A percentile compares a stretch with the other conserved stretches of the same genome.
These are phyloP conservation scores for Procambarus virginalis DNA, from an alignment of 1,140 invertebrate species.

Conservation along the genomic window DNA sequence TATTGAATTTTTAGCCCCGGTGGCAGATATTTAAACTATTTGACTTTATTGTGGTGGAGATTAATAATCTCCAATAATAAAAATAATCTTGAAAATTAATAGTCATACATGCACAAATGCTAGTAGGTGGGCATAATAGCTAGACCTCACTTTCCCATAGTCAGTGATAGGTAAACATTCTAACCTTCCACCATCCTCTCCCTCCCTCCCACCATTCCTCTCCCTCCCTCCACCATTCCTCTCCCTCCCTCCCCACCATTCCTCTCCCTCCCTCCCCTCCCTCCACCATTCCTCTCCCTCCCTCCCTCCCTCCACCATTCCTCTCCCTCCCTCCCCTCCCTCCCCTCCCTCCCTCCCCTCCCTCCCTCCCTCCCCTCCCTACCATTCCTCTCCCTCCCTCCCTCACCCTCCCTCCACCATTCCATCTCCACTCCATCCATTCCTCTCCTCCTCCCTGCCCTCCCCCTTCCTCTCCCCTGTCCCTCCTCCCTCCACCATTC, in stretches of 20 bases:
- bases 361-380: too few species aligned
- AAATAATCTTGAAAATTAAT: not conserved
- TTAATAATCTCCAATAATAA: too few species aligned
- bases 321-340: not conserved
- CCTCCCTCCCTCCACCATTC: too few species aligned
- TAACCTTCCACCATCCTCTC: not conserved
- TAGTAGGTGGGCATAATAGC: not conserved
- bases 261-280: too few species aligned
- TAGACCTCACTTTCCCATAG: not conserved
- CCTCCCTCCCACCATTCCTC: not conserved
- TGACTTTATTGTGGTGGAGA: not conserved
- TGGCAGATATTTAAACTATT: not conserved
- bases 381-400: too few species aligned
- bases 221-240: too few species aligned
- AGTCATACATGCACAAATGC: not conserved
- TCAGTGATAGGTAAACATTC: not conserved
- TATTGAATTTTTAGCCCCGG: not conserved
- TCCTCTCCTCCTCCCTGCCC: too few species aligned
- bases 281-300: too few species aligned
- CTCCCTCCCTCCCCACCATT: too few species aligned
- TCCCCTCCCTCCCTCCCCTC: not conserved
- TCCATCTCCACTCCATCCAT: too few species aligned
- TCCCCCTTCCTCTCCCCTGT: too few species aligned
- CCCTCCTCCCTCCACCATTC: not conserved
- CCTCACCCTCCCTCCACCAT: too few species aligned